Percentiles rank a stretch among this genome's conserved stretches.
Conservation (phyloP, 2,797 vertebrate species). For the Malurus leucopterus region DNA sequence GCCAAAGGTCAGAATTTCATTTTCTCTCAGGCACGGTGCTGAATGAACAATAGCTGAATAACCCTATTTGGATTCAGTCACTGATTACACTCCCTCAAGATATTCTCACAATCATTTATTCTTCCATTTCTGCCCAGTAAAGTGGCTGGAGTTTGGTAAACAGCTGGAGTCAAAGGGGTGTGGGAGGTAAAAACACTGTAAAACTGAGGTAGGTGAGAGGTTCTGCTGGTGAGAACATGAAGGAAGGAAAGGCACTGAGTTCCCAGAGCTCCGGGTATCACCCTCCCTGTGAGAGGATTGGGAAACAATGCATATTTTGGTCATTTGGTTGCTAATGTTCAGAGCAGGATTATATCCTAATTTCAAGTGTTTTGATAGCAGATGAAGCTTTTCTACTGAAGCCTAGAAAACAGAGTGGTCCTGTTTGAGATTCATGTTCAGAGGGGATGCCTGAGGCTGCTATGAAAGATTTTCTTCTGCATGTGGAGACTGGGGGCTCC, state of each 20-base stretch:
- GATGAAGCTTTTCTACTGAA: neutral
- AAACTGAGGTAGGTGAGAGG: neutral
- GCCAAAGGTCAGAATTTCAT: neutral
- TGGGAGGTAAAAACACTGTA: neutral
- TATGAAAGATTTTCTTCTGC: neutral
- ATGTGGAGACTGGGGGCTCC: rapidly evolving
- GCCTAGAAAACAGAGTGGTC: neutral
- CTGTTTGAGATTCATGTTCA: neutral
- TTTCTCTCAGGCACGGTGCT: neutral
- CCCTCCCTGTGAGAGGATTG: neutral
- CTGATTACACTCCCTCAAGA: neutral
- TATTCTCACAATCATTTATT: neutral
- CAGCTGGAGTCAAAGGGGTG: neutral
- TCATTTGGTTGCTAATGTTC: neutral
- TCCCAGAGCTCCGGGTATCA: neutral
- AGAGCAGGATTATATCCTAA: neutral
- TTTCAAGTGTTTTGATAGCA: neutral
- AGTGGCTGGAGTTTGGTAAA: neutral
- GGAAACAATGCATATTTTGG: neutral
- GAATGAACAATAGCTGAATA: constrained; percentile 20
- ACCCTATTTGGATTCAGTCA: neutral
- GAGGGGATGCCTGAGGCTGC: neutral
- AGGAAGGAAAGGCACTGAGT: neutral
- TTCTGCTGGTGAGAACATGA: neutral
- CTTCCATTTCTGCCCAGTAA: neutral